Evolutionary conservation across 2,888 invertebrate species (phyloP).

Genomic region (Phoronis australis): DNA sequence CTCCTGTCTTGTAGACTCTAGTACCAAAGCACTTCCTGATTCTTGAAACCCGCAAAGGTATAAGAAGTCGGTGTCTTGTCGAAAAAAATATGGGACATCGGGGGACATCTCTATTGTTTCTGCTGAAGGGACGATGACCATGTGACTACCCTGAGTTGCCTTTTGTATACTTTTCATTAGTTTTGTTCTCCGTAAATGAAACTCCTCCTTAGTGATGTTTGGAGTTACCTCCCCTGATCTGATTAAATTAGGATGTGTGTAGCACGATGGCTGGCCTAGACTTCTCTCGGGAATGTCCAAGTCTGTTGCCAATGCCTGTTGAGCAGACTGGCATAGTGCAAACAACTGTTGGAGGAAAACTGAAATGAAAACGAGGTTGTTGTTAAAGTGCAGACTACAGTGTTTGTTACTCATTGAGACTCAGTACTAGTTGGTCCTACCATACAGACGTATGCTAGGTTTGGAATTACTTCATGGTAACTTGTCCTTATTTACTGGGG

Average conservation of each 20-base stretch:
- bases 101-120: conserved; percentile 84
- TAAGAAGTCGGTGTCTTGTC: conserved; percentile 84
- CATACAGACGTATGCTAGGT: too few relatives aligned
- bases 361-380: too few relatives aligned
- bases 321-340: too few relatives aligned
- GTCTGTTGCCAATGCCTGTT: too few relatives aligned
- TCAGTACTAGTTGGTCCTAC: too few relatives aligned
- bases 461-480: too few relatives aligned
- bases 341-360: too few relatives aligned
- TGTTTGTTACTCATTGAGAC: too few relatives aligned
- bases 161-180: conserved; percentile 59
- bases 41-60: conserved; percentile 72
- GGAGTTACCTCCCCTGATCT: conserved; percentile 61
- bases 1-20: conserved; percentile 9
- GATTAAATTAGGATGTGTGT: conserved; percentile 78
- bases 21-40: conserved; percentile 64
- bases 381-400: too few relatives aligned
- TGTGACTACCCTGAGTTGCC: conserved; percentile 51
- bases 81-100: conserved; percentile 91
- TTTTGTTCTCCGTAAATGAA: conserved; percentile 63
- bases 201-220: conserved; percentile 68
- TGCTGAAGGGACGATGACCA: conserved; percentile 77
- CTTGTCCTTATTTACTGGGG: too few relatives aligned
- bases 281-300: conserved; percentile 3
- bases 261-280: conserved; percentile 73